Conservation (phyloP, 2,888 invertebrate species). For the Bruchidius siliquastri region DNA sequence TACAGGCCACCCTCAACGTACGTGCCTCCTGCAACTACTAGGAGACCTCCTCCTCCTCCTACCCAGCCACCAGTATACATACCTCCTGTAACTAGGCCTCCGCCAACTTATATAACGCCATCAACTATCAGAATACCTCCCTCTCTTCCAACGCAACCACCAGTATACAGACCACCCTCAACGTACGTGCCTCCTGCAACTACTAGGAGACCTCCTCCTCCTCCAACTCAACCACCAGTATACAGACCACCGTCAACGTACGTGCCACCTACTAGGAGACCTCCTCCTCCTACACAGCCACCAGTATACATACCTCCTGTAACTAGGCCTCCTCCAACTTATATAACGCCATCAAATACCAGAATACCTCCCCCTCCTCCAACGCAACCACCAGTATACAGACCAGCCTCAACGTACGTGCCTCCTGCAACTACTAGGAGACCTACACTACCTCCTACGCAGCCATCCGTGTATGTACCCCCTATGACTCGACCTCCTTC, state of each 20-base stretch:
- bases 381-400: background rate
- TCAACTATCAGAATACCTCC: background rate
- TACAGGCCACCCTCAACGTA: background rate
- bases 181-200: background rate
- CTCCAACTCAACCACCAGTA: background rate
- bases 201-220: background rate
- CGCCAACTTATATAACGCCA: background rate
- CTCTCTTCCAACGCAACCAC: background rate
- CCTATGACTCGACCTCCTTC: constrained; percentile 1
- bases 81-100: constrained; percentile 1
- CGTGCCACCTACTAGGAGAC: background rate
- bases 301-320: background rate
- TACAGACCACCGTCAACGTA: background rate
- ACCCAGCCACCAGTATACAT: background rate
- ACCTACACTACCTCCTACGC: background rate
- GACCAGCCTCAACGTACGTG: background rate
- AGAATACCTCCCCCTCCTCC: background rate
- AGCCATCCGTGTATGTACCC: background rate
- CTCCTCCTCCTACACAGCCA: background rate
- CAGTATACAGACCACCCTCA: background rate
- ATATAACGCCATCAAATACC: too few species aligned
- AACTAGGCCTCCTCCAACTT: background rate
- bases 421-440: constrained; percentile 1
- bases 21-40: constrained; percentile 1
- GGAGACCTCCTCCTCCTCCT: background rate